A percentile compares a stretch with the other conserved stretches of the same genome.
Conservation (phyloP, 2,113 vertebrate genomes). For the Pterocles gutturalis region DNA sequence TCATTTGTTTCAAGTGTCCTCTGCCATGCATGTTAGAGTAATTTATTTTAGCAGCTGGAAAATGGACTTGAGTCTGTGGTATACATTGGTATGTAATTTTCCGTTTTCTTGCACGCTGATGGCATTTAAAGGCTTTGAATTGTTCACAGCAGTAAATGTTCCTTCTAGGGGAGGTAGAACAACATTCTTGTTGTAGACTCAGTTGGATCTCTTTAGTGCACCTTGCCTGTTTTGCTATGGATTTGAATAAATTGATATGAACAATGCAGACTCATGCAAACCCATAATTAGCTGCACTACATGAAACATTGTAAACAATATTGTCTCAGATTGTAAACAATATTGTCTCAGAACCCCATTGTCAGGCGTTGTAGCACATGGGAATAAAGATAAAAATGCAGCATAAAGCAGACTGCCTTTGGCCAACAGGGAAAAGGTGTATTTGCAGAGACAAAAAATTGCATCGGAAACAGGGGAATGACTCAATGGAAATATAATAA, state of each 20-base stretch:
- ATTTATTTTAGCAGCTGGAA: conserved; percentile 55
- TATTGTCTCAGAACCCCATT: background rate
- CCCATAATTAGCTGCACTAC: background rate
- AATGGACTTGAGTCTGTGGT: background rate
- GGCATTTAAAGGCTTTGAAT: conserved; percentile 31
- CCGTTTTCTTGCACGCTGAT: conserved; percentile 29
- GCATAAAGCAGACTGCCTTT: background rate
- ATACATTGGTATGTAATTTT: conserved; percentile 4
- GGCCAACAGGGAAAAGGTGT: background rate
- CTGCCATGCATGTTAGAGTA: background rate
- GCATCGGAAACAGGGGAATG: background rate
- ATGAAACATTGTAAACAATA: accelerated
- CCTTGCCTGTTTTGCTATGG: background rate
- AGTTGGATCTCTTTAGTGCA: background rate
- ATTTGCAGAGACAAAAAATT: background rate
- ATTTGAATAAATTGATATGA: background rate
- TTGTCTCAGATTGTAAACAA: background rate
- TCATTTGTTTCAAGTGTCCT: conserved; percentile 1
- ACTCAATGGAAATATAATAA: background rate
- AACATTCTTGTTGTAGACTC: background rate
- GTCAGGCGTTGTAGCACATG: background rate
- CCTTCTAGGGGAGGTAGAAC: background rate
- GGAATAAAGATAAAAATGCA: background rate
- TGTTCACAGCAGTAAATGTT: conserved; percentile 32
- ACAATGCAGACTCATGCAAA: background rate